Evolutionary conservation across 2,113 vertebrate genomes (phyloP).

Genomic region (Dissostichus mawsoni): DNA sequence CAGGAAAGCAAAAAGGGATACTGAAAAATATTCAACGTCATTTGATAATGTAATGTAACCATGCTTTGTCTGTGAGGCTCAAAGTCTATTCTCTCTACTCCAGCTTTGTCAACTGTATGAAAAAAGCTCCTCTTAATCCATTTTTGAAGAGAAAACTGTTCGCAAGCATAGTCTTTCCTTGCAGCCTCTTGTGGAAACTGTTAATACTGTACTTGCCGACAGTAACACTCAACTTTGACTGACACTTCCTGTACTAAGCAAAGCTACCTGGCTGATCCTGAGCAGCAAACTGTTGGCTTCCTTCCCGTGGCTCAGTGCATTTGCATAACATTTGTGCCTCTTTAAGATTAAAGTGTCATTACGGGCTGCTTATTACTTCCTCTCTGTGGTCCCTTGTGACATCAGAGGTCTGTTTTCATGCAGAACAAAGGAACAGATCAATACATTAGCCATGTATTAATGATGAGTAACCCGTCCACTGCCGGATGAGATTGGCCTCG

Average conservation of each 20-base stretch:
- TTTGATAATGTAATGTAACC: constrained; percentile 4
- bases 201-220: neutral
- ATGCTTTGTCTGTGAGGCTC: neutral
- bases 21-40: too few species aligned
- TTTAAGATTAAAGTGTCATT: constrained; percentile 60
- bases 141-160: neutral
- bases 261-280: constrained; percentile 24
- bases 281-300: constrained; percentile 11
- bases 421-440: constrained; percentile 56
- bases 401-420: constrained; percentile 44
- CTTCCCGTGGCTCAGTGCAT: constrained; percentile 23
- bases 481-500: constrained; percentile 1
- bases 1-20: neutral
- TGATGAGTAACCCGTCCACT: constrained; percentile 27
- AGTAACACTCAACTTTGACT: neutral
- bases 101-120: neutral
- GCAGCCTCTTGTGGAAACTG: neutral
- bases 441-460: constrained; percentile 65
- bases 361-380: constrained; percentile 60
- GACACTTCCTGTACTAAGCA: constrained; percentile 10
- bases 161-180: neutral
- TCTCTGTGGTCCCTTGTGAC: constrained; percentile 45
- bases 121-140: neutral
- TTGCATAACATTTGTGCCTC: constrained; percentile 26
- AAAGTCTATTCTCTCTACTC: neutral